phyloP scores from a whole-genome alignment of 2,797 vertebrate genomes.

The Argyrosomus regius region DNA sequence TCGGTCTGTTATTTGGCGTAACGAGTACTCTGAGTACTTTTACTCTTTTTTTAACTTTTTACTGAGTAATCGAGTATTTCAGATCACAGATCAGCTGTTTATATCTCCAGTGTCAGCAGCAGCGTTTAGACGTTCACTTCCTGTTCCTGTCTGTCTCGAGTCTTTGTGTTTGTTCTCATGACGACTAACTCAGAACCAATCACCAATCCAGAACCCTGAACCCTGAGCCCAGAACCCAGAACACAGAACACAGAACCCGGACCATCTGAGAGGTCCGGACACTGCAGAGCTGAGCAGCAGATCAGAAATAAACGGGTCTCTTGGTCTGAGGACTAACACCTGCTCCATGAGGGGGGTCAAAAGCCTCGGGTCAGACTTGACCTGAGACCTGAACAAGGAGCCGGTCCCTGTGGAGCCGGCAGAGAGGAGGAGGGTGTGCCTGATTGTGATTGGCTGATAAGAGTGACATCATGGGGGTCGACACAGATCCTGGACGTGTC shows the following conservation, averaged over 20 bases:
- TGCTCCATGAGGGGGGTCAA: slow-evolving; percentile 19
- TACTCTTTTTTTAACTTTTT: too few species aligned
- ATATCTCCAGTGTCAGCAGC: neutral
- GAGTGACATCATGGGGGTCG: neutral
- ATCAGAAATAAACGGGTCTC: neutral
- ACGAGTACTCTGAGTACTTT: too few species aligned
- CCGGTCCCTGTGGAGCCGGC: slow-evolving; percentile 4
- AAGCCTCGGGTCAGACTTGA: slow-evolving; percentile 3
- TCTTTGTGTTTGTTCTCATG: slow-evolving; percentile 66
- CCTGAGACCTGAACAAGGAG: neutral
- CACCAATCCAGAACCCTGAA: too few species aligned
- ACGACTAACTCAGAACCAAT: slow-evolving; percentile 44
- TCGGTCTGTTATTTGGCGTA: too few species aligned
- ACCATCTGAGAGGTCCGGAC: neutral
- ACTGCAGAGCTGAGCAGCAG: neutral
- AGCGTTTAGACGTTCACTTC: slow-evolving; percentile 8
- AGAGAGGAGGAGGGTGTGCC: neutral
- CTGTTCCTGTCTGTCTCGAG: slow-evolving; percentile 31
- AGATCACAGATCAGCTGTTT: too few species aligned
- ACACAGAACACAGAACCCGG: too few species aligned
- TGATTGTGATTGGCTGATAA: neutral
- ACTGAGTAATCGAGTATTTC: too few species aligned
- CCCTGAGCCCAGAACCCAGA: too few species aligned
- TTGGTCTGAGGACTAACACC: neutral
- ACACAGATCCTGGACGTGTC: too few species aligned